Conservation (phyloP, 2,113 vertebrate genomes). For the Phalacrocorax pelagicus region DNA sequence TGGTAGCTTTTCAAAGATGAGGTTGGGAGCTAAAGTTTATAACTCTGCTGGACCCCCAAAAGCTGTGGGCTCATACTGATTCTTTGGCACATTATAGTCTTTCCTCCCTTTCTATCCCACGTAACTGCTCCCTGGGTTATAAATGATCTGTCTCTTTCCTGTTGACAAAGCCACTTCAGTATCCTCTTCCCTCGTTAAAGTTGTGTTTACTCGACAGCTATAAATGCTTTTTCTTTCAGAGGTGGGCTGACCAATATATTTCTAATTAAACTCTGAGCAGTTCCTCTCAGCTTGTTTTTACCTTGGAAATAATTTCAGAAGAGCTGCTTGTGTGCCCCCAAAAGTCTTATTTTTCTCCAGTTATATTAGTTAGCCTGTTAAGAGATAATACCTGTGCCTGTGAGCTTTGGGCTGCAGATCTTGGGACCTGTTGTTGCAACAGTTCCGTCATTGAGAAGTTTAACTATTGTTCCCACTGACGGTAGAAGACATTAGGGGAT, state of each 20-base stretch:
- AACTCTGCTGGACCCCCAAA: not conserved
- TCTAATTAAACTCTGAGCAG: conserved; percentile 21
- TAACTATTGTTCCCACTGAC: not conserved
- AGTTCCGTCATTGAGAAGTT: not conserved
- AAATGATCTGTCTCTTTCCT: not conserved
- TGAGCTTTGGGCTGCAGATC: not conserved
- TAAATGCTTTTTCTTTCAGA: not conserved
- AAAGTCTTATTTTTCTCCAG: not conserved
- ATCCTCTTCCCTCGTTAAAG: not conserved
- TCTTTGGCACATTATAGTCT: not conserved
- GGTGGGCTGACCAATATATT: not conserved
- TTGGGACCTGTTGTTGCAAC: not conserved
- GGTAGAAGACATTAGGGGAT: not conserved
- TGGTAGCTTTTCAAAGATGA: not conserved
- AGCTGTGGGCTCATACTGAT: not conserved
- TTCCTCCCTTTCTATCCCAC: not conserved
- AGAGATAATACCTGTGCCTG: not conserved
- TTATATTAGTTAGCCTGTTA: not conserved
- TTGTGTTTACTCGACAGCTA: not conserved
- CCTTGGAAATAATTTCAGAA: not conserved
- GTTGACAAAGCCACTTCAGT: not conserved
- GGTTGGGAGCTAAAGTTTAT: not conserved
- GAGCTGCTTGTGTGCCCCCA: not conserved
- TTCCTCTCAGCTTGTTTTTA: not conserved
- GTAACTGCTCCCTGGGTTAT: not conserved